Evolutionary conservation across 2,797 vertebrate genomes (phyloP).

Genomic region (Parambassis ranga): DNA sequence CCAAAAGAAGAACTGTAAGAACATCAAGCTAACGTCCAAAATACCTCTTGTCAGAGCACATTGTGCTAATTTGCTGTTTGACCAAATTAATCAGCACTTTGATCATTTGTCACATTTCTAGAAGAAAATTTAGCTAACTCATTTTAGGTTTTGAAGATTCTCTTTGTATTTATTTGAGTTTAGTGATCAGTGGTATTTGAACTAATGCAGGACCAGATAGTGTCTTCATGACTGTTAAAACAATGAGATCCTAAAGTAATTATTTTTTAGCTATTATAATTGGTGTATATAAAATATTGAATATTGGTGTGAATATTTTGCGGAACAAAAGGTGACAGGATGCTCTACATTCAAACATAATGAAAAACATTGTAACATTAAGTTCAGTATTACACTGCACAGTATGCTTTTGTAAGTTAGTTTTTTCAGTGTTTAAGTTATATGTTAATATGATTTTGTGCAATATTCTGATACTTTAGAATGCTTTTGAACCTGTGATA

Average conservation of each 20-base stretch:
- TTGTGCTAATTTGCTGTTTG: neutral
- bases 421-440: neutral
- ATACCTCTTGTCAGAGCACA: neutral
- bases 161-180: neutral
- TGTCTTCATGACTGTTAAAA: neutral
- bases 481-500: neutral
- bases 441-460: conserved; percentile 23
- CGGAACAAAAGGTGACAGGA: neutral
- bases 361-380: neutral
- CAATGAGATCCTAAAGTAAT: neutral
- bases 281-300: too few species aligned
- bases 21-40: neutral
- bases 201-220: too few species aligned
- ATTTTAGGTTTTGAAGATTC: neutral
- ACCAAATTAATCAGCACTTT: conserved; percentile 26
- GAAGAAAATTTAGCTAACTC: too few species aligned
- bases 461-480: conserved; percentile 42
- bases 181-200: neutral
- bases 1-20: neutral
- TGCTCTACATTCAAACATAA: neutral
- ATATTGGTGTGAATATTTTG: conserved; percentile 2
- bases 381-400: conserved; percentile 21
- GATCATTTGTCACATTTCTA: neutral
- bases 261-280: neutral
- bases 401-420: neutral